Conservation (phyloP, 2,888 invertebrate species). For the Chirona hameri region DNA sequence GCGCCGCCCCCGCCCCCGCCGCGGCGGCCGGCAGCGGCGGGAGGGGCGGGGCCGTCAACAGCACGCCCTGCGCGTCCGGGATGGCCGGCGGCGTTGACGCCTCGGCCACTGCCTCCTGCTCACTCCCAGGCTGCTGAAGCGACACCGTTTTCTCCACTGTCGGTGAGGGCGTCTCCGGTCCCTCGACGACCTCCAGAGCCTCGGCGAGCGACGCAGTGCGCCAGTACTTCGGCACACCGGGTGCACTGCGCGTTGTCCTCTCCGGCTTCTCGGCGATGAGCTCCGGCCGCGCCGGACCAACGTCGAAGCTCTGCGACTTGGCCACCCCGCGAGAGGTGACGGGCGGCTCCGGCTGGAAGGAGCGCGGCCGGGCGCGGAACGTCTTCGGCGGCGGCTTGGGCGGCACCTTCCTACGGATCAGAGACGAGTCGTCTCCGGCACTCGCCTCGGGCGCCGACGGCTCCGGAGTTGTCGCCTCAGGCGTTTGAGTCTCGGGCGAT, state of each 20-base stretch:
- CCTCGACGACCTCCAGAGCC: neutral
- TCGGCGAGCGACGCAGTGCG: neutral
- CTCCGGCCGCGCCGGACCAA: neutral
- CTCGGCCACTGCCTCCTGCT: slow-evolving; percentile 22
- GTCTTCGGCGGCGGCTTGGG: slow-evolving; percentile 50
- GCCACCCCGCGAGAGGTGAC: neutral
- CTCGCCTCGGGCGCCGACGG: neutral
- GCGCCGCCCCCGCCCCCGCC: neutral
- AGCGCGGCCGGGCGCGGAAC: slow-evolving; percentile 42
- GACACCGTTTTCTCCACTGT: slow-evolving; percentile 31
- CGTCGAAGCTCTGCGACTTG: slow-evolving; percentile 23
- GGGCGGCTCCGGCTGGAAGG: slow-evolving; percentile 14
- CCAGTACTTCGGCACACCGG: slow-evolving; percentile 11
- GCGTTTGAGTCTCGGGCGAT: neutral
- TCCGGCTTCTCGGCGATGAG: neutral
- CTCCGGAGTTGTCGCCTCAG: neutral
- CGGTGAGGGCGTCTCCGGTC: slow-evolving; percentile 30
- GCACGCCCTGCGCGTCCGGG: too few species aligned
- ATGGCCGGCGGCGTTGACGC: slow-evolving; percentile 32
- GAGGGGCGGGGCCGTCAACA: slow-evolving; percentile 34
- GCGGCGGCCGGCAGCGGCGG: slow-evolving; percentile 31
- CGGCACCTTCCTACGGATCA: slow-evolving; percentile 43
- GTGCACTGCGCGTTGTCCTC: neutral
- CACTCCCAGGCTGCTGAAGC: neutral
- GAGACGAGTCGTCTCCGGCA: slow-evolving; percentile 5